Base-by-base conservation (phyloP, 2,797 vertebrate species). In the Etheostoma perlongum region DNA sequence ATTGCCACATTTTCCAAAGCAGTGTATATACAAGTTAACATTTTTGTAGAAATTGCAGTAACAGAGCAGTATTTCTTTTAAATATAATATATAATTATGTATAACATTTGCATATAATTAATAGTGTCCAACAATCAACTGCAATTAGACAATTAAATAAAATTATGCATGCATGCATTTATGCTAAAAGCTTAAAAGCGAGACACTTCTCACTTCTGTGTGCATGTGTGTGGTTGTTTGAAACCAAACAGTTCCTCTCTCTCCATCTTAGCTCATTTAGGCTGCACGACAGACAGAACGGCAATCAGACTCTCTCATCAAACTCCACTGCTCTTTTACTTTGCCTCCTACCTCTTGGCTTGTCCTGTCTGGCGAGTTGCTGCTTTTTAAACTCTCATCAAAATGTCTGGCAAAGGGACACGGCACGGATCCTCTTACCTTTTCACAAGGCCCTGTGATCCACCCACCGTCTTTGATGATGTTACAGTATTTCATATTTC, bases 271-370 rank as follows among this genome's bases (percentile, higher is more conserved):
- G 76, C 75, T 85, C 78, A 79, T 79, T 85, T 72, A 78, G 65
- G 68, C 76, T 75, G 80, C 84, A 73, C 5, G 46, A 90, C 85
- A 85, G 77, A 86, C 73, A 86, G 78, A 83, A 72, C 66, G 69
- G 60, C 44, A 83, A 81, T 82, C 83, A 73, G 67, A 79, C 69
- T 51, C 72, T 68, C 74, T 82, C 82, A 87, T 88, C 79, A 67
- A 86, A 81, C 85, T 79, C 75, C 73, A 54, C 72, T 85, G 80
- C 73, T 74, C 83, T 86, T 86, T 85, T 66, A 65, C 68, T 70
- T 49, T 67, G 63, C 84, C 74, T 87, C 75, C 71, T 62, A 74
- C 83, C 74, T 79, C 67, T 76, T 67, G 74, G 79, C 85, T 86
- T 60, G 5, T 73, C 69, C 76, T 62, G 66, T 83, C 82, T 82